Percentiles rank a stretch among this genome's conserved stretches.
Evolutionary conservation across 2,113 vertebrate genomes (phyloP).

Genomic region (Numida meleagris): DNA sequence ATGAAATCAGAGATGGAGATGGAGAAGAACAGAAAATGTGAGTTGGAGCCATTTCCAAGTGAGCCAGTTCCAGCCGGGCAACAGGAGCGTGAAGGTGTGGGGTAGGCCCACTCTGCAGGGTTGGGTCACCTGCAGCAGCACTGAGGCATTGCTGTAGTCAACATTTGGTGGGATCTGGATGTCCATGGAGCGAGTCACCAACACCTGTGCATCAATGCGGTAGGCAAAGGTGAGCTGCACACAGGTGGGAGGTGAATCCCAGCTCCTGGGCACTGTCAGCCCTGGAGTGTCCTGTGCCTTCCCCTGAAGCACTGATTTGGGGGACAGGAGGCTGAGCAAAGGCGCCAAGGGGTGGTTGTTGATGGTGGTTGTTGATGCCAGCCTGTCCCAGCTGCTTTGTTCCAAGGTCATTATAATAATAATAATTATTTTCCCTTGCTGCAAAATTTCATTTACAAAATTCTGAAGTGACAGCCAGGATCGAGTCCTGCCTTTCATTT

Average conservation of each 20-base stretch:
- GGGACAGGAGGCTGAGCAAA: not conserved
- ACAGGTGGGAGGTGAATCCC: not conserved
- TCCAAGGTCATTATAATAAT: not conserved
- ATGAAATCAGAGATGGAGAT: not conserved
- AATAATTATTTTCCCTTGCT: not conserved
- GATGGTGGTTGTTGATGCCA: not conserved
- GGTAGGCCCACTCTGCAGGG: not conserved
- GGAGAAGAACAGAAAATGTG: not conserved
- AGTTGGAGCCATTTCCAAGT: not conserved
- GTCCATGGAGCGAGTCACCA: not conserved
- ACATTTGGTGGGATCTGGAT: not conserved
- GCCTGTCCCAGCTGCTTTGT: not conserved
- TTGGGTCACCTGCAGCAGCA: not conserved
- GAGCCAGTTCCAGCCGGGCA: not conserved
- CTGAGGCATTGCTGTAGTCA: not conserved
- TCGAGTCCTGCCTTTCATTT: slow-evolving; percentile 62
- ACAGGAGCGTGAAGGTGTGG: not conserved
- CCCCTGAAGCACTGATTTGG: not conserved
- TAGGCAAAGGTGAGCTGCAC: not conserved
- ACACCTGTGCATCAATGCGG: not conserved
- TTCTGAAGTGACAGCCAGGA: slow-evolving; percentile 14
- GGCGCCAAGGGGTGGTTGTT: not conserved
- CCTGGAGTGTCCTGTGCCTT: not conserved
- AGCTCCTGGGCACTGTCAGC: not conserved
- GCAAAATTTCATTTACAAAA: not conserved